These are phyloP conservation scores for Strongylocentrotus purpuratus DNA, from an alignment of 35 echinoderm and acorn worm species.

Conservation along the genomic window DNA sequence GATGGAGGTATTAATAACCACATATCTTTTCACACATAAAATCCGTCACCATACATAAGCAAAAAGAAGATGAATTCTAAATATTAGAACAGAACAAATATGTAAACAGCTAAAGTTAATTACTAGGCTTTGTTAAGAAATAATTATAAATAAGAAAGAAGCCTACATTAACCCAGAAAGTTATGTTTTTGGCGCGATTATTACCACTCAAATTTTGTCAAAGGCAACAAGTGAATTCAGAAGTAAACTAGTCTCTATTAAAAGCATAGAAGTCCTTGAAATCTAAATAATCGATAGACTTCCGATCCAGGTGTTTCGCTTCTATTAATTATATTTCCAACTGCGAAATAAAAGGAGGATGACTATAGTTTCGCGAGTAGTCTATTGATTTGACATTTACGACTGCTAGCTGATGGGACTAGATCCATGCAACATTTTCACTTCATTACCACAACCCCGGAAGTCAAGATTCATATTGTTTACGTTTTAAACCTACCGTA, in stretches of 20 bases:
- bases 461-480: constrained; percentile 38
- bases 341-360: background rate
- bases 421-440: constrained; percentile 18
- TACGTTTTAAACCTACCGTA: constrained; percentile 28
- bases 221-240: background rate
- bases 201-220: background rate
- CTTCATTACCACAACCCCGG: background rate
- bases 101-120: too few relatives aligned
- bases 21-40: background rate
- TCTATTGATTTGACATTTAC: constrained; percentile 36
- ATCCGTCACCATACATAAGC: background rate
- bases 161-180: background rate
- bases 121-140: background rate
- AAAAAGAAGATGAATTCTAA: background rate
- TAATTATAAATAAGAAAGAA: background rate
- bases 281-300: constrained; percentile 20
- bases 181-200: background rate
- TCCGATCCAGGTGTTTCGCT: constrained; percentile 21
- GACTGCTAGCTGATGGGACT: background rate
- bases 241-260: background rate
- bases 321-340: constrained; percentile 22
- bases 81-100: background rate
- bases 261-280: background rate
- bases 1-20: background rate
- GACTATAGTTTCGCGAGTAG: background rate